Evolutionary conservation across 2,888 invertebrate genomes (phyloP), one percentile per base, ranked within the genome.

Genomic region (Cataglyphis albicans): DNA sequence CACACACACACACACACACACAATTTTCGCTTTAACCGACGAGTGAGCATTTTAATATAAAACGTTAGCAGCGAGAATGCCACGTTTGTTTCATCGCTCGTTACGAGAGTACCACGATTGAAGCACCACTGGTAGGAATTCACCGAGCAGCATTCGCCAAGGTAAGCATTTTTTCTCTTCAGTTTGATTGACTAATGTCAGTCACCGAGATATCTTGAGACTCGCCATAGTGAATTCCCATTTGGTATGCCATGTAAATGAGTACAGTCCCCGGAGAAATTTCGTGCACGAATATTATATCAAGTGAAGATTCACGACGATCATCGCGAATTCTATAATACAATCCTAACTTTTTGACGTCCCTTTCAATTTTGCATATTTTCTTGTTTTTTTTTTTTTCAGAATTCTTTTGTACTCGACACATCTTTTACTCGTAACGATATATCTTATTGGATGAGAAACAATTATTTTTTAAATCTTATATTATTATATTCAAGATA

Each of bases 131-230:
- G 91, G 86, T 86, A 90, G 88, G 92, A 92, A 93, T 93, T 91
- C 91, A 90, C 88, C 55, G 68, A 90, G 89, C 85, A 89, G 91
- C 92, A 90, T 91, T 91, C 92, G 91, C 92, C 91, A 92, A 93
- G 92, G 92, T 92, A 92, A 93, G 91, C 92, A 92, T 92, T 93
- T 92, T 93, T 91, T 92, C 90, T 88, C 90, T 88, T 88, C 89
- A 90, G 89, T 93, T 93, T 93, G 93, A 93, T 93, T 93, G 93
- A 93, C 93, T 93, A 93, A 93, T 93, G 93, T 93, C 93, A 93
- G 92, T 93, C 93, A 93, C 88, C 88, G 89, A 90, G 72, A 80
- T 89, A 90, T 90, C 90, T 87, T 81, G 90, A 83, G 91, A 90
- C 91, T 92, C 89, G 90, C 90, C 92, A 90, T 85, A 89, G 90